Evolutionary conservation across 1,140 invertebrate genomes (phyloP).

Genomic region (Cotesia typhae): DNA sequence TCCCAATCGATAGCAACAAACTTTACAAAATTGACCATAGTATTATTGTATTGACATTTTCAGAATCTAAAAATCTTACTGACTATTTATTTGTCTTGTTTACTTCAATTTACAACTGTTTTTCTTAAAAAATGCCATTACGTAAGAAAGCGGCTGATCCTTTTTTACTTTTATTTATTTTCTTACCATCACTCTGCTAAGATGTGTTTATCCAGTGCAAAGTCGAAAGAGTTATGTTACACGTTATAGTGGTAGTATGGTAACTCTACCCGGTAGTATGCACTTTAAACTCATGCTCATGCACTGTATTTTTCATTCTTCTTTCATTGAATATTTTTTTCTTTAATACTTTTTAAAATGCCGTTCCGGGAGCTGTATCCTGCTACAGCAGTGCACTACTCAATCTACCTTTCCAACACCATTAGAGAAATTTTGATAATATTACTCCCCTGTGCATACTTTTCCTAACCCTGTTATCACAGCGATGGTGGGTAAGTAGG

Average conservation of each 20-base stretch:
- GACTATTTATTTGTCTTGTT: not conserved
- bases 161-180: slow-evolving; percentile 24
- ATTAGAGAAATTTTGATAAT: slow-evolving; percentile 40
- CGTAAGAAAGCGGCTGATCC: slow-evolving; percentile 23
- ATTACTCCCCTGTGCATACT: slow-evolving; percentile 28
- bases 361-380: not conserved
- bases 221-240: slow-evolving; percentile 40
- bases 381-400: not conserved
- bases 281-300: slow-evolving; percentile 39
- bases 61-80: too few species aligned
- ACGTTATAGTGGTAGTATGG: slow-evolving; percentile 35
- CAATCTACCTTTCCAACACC: not conserved
- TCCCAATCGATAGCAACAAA: too few species aligned
- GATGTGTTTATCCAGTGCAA: slow-evolving; percentile 18
- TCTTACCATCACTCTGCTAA: not conserved
- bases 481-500: slow-evolving; percentile 29
- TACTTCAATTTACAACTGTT: not conserved
- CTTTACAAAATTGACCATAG: too few species aligned
- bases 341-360: not conserved
- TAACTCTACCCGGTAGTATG: slow-evolving; percentile 39
- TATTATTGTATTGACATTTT: too few species aligned
- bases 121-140: slow-evolving; percentile 31
- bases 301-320: slow-evolving; percentile 15
- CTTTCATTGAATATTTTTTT: slow-evolving; percentile 1
- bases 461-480: not conserved